Base-by-base conservation (phyloP, 2,888 invertebrate genomes). In the Elysia crispata region DNA sequence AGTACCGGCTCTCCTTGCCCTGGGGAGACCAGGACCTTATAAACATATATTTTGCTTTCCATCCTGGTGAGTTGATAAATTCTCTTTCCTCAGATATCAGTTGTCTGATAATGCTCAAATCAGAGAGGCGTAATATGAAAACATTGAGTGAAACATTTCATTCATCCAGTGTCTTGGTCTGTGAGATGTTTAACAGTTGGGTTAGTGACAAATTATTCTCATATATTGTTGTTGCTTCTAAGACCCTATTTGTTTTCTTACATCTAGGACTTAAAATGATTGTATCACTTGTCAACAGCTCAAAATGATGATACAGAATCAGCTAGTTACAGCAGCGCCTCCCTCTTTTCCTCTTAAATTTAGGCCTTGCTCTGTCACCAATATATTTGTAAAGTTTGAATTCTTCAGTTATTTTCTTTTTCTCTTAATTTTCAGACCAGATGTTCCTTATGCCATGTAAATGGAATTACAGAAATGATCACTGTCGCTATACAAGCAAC, bases 11-110 rank as follows among this genome's bases (percentile, higher is more conserved):
- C 20, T 86, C 86, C 79, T 96, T 98, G 82, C 97, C 97, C 0
- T 98, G 97, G 97, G 98, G 98, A n/a, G 98, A 98, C 93, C 98
- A 98, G 93, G 98, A 98, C 93, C 95, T 97, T 86, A 96, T 97
- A 87, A 97, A 97, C 90, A 96, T 97, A 89, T 95, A 96, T 90
- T 97, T 97, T 90, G 95, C 96, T 92, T 95, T 95, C 91, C 95
- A 96, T 93, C 95, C 96, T 86, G 95, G 95, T 95, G 91, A 87
- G 86, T 70, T 0, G 33, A 23, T 23, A 0, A 1, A 50, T 30
- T 20, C 8, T 6, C 5, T 25, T 15, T 28, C 6, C 15, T 15
- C 30, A 23, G 28, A 6, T 5, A 67, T 15, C 54, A 15, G 13
- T 54, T 54, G 13, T 54, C 18, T 54, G 13, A 15, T 54, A 18